phyloP scores from a whole-genome alignment of 2,888 invertebrate genomes.

The Athalia circularis region DNA sequence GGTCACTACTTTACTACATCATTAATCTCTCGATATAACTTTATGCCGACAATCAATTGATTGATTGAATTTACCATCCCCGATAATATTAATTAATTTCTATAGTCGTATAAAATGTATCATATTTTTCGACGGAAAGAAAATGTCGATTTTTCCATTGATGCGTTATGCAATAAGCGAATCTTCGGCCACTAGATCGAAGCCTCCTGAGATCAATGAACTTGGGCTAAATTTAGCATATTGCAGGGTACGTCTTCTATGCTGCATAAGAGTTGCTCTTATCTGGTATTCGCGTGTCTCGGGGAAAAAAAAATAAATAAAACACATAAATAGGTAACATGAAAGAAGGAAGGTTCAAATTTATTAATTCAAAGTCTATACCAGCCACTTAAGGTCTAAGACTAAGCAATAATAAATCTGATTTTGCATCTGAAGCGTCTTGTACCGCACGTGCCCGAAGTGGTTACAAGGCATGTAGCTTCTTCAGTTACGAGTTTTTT shows the following conservation, averaged over 20 bases:
- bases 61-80: conserved; percentile 18
- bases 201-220: conserved; percentile 37
- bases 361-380: too few species aligned
- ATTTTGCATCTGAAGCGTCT: not conserved
- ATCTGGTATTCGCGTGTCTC: conserved; percentile 14
- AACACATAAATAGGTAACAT: not conserved
- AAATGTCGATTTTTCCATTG: not conserved
- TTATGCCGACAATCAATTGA: not conserved
- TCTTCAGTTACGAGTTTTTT: conserved; percentile 24
- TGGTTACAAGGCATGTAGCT: not conserved
- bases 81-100: not conserved
- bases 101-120: not conserved
- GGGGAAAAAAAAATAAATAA: not conserved
- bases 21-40: conserved; percentile 12
- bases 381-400: too few species aligned
- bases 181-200: conserved; percentile 32
- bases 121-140: not conserved
- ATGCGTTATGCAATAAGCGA: conserved; percentile 16
- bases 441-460: conserved; percentile 17
- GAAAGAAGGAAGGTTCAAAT: not conserved
- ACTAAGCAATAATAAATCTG: too few species aligned
- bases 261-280: not conserved
- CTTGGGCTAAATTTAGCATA: conserved; percentile 37
- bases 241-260: not conserved
- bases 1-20: not conserved